A percentile compares a stretch with the other conserved stretches of the same genome.
Conservation (phyloP, 2,113 vertebrate species). For the Fregata magnificens region DNA sequence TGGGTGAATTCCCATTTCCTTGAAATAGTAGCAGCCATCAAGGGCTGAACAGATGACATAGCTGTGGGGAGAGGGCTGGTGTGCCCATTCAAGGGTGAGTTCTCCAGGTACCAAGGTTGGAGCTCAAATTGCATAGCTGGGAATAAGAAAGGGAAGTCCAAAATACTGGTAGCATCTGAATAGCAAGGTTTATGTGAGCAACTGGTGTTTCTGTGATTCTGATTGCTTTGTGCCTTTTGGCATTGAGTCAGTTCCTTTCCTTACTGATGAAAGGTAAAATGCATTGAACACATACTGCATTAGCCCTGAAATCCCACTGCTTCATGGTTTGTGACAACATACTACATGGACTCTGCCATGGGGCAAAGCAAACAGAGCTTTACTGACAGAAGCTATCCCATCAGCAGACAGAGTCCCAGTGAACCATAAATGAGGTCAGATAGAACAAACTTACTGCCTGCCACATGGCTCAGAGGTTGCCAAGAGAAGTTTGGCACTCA, state of each 20-base stretch:
- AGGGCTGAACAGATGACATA: neutral
- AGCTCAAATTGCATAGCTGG: neutral
- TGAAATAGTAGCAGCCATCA: neutral
- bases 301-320: neutral
- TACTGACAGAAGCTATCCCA: neutral
- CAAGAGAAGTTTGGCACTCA: neutral
- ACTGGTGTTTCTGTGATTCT: neutral
- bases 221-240: neutral
- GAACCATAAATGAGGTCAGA: neutral
- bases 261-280: neutral
- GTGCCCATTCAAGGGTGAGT: neutral
- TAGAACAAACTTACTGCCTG: neutral
- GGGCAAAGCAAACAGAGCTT: neutral
- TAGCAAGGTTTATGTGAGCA: neutral
- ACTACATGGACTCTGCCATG: neutral
- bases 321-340: neutral
- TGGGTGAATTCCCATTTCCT: neutral
- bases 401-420: neutral
- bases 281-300: neutral
- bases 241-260: neutral
- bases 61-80: neutral
- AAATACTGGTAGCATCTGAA: neutral
- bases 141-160: neutral
- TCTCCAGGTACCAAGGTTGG: neutral
- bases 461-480: neutral